Evolutionary conservation across 1,140 invertebrate genomes (phyloP), one percentile per base, ranked within the genome.

Genomic region (Chrysomallon squamiferum): DNA sequence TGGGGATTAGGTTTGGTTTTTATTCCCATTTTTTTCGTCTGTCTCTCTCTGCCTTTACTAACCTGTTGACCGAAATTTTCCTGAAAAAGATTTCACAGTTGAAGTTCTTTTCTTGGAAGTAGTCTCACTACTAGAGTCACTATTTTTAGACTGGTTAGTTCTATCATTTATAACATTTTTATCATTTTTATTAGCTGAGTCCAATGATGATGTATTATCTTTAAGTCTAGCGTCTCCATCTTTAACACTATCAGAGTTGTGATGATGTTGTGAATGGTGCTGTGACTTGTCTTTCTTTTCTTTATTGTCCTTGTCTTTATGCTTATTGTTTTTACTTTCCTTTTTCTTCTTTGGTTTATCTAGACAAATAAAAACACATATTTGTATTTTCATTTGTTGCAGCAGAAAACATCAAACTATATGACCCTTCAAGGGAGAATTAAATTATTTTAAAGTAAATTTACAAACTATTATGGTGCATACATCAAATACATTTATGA

Each of bases 261-360:
- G 6, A 38, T 38, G 35, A 15, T 38, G 35, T 5, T 38, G 35
- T 38, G 35, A 5, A 38, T 66, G 63, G 2, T 59, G 43, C 38
- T 61, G 41, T 6, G 75, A 65, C 45, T 70, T 79, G 13, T 74
- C 66, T 72, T 65, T 61, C 3, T 57, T 45, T 5, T 69, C 41
- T 38, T 52, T 59, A 77, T 91, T 91, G 74, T 90, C 90, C 71
- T 90, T 91, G 60, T 91, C 89, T 1, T 71, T 57, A 18, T 72
- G 50, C 71, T 77, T 73, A 13, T 80, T 66, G 43, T 73, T 57
- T 32, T 65, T 52, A 59, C 75, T 75, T 52, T 74, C 50, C 61
- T 73, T 75, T 47, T 75, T 69, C 59, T 76, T 72, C 66, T 76
- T 68, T 30, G 35, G 11, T 67, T 72, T 64, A 33, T 79, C 69